Percentiles rank a stretch among this genome's conserved stretches.
phyloP scores from a whole-genome alignment of 2,113 vertebrate genomes.

The Lates calcarifer region DNA sequence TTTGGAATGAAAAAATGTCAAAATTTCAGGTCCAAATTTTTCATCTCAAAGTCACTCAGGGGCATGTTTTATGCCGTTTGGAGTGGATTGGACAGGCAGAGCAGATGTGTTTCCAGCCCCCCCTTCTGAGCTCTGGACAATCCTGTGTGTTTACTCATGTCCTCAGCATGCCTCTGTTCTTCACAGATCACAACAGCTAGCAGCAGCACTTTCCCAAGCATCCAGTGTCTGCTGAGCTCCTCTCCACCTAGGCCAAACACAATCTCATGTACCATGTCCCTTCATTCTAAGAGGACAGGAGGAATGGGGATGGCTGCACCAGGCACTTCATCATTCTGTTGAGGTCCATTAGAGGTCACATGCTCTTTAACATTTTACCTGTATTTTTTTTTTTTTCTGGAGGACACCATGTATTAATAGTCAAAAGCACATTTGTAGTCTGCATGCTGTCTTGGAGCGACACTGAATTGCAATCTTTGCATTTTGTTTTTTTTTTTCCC shows the following conservation, averaged over 20 bases:
- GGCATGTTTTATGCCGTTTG: no score
- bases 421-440: conserved; percentile 4
- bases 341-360: not conserved
- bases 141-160: conserved; percentile 83
- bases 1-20: no score
- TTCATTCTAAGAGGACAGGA: conserved; percentile 17
- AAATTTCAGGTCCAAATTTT: no score
- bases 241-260: conserved; percentile 38
- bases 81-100: no score
- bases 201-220: conserved; percentile 71
- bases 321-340: no score
- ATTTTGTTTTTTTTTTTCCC: conserved; percentile 1
- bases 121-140: conserved; percentile 70
- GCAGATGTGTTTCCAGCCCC: conserved; percentile 85
- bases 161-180: conserved; percentile 79
- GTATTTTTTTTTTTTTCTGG: no score
- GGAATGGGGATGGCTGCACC: no score
- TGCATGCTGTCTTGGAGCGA: not conserved
- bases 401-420: no score
- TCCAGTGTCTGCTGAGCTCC: conserved; percentile 52
- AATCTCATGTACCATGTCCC: conserved; percentile 24
- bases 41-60: no score
- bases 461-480: not conserved
- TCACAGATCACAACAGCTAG: conserved; percentile 75
- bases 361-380: not conserved